phyloP scores from a whole-genome alignment of 2,113 vertebrate species.

The Podarcis muralis region DNA sequence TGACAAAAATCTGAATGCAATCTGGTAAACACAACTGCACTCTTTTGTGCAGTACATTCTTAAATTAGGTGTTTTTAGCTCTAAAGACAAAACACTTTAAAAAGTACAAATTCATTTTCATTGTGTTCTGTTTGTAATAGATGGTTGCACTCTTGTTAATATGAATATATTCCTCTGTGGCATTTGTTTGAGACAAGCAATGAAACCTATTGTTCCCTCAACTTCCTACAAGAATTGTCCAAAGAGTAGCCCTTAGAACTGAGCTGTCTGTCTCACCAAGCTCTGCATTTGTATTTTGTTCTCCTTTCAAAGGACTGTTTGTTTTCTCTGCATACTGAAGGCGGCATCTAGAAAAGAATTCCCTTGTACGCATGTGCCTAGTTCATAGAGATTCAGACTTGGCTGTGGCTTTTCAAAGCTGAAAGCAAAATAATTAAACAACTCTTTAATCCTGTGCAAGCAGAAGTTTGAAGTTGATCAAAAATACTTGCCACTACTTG shows the following conservation, averaged over 20 bases:
- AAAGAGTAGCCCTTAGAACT: neutral
- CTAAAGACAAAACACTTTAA: neutral
- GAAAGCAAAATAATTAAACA: slow-evolving; percentile 29
- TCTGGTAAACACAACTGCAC: neutral
- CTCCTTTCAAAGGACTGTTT: slow-evolving; percentile 35
- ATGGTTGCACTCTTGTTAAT: neutral
- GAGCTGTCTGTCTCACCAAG: neutral
- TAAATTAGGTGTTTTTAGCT: neutral
- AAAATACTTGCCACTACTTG: neutral
- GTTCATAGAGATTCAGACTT: slow-evolving; percentile 26
- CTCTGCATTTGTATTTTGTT: slow-evolving; percentile 11
- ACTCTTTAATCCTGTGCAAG: neutral
- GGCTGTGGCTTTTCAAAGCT: slow-evolving; percentile 18
- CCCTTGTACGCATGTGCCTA: neutral
- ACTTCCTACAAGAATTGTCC: slow-evolving; percentile 2
- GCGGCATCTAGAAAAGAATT: slow-evolving; percentile 30
- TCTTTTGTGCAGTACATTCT: neutral
- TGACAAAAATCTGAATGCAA: neutral
- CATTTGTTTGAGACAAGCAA: neutral
- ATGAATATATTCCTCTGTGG: neutral
- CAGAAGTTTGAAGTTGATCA: neutral
- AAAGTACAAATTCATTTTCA: neutral
- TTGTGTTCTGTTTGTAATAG: neutral
- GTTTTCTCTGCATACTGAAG: slow-evolving; percentile 17
- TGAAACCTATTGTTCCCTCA: neutral